Conservation (phyloP, 2,888 invertebrate genomes). For the Ichneumoninae sp. region DNA sequence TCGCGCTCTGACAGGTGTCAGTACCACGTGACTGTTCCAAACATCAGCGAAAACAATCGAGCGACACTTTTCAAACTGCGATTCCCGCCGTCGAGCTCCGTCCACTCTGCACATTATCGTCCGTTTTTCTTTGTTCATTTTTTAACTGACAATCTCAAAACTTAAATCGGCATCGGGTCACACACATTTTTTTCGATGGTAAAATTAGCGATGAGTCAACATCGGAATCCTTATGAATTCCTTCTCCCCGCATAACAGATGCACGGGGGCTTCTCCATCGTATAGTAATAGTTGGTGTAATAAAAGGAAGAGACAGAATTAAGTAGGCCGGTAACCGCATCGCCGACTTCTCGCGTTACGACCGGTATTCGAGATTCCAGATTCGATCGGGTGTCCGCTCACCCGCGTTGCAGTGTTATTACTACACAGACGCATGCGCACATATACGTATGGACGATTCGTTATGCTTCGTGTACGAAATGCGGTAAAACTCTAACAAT, state of each 20-base stretch:
- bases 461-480: conserved; percentile 32
- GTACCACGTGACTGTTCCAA: conserved; percentile 44
- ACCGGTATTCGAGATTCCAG: conserved; percentile 58
- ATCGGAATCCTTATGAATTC: conserved; percentile 8
- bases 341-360: conserved; percentile 51
- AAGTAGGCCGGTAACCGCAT: conserved; percentile 61
- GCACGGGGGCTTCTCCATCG: conserved; percentile 7
- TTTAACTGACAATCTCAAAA: no score
- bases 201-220: conserved; percentile 7
- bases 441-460: conserved; percentile 7
- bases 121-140: neutral
- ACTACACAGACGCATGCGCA: conserved; percentile 3
- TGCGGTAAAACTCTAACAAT: conserved; percentile 17
- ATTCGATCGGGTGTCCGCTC: conserved; percentile 51
- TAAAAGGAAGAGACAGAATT: conserved; percentile 46
- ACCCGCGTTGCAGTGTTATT: conserved; percentile 38
- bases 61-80: neutral
- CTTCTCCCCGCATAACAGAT: conserved; percentile 12
- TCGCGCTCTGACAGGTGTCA: conserved; percentile 59
- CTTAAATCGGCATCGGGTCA: neutral
- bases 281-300: conserved; percentile 12
- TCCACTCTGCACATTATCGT: neutral
- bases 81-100: no score
- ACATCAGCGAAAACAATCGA: neutral
- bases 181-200: neutral